Evolutionary conservation across 2,888 invertebrate species (phyloP).

Genomic region (Ectobius pallidus): DNA sequence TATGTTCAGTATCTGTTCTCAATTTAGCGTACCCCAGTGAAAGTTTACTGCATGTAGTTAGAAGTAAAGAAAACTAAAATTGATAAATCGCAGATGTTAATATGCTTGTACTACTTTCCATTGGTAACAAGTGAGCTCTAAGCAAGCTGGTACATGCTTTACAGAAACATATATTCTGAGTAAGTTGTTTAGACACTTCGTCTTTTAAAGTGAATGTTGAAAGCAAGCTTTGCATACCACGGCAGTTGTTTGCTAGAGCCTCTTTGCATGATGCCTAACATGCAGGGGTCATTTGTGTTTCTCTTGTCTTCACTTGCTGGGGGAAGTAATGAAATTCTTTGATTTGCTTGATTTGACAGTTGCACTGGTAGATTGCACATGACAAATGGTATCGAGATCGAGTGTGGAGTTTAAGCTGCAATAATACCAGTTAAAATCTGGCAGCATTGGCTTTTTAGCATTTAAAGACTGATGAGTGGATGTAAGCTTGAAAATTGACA

Average conservation of each 20-base stretch:
- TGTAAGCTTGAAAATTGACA: background rate
- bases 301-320: conserved; percentile 7
- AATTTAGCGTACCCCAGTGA: background rate
- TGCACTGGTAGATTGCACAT: no score
- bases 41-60: conserved; percentile 30
- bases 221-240: conserved; percentile 2
- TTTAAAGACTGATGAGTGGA: background rate
- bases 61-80: conserved; percentile 14
- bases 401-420: background rate
- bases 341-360: background rate
- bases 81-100: conserved; percentile 8
- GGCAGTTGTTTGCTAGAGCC: background rate
- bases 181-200: conserved; percentile 20
- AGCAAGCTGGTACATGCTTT: no score
- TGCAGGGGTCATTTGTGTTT: conserved; percentile 1
- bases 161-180: background rate
- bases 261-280: background rate
- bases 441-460: background rate
- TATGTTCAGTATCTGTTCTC: background rate
- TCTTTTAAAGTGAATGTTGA: conserved; percentile 3
- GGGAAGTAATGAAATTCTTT: background rate
- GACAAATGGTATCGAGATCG: background rate
- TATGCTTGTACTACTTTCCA: conserved; percentile 9
- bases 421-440: background rate
- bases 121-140: background rate